Evolutionary conservation across 2,113 vertebrate species (phyloP), one percentile per base, ranked within the genome.

Genomic region (Aegotheles bennettii): DNA sequence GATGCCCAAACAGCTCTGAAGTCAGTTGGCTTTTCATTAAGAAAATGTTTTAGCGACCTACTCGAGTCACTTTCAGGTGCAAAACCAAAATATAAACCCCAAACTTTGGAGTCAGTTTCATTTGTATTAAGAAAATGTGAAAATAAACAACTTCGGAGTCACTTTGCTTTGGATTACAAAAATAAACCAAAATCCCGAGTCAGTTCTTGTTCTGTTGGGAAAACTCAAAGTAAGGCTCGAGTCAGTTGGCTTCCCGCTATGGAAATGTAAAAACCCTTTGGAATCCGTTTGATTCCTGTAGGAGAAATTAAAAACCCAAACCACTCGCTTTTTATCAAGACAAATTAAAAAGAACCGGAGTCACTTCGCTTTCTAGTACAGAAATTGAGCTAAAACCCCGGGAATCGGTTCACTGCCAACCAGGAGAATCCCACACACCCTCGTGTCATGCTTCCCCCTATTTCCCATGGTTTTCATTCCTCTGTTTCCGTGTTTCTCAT

Each of bases 211-310:
- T 9, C 36, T 33, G 8, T 13, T 19, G 19, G 23, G 56, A 15
- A 33, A 42, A 50, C 11, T 12, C 10, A 15, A 70, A 23, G 11
- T 13, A 25, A 26, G 35, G 16, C 57, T 42, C 0, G 0, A 23
- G 26, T 43, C 80, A 8, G 5, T 48, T 54, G 2, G 0, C 24
- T 33, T 88, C n/a, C 68, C 24, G 6, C 8, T 21, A 7, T 13
- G 56, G 61, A 40, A 12, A 28, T 23, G 12, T 21, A 3, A 13
- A 50, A 33, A 59, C 12, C 18, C 24, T 24, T 6, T 15, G 15
- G 35, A 50, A 18, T 33, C 28, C 11, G 18, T 42, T 70, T 36
- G 3, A 12, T 67, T 57, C 20, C 35, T 38, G 14, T 14, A 21
- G 20, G 54, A 25, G 60, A 86, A 84, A 47, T 11, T 6, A 43